Base-by-base conservation (phyloP, 2,888 invertebrate species). In the Volucella inflata region DNA sequence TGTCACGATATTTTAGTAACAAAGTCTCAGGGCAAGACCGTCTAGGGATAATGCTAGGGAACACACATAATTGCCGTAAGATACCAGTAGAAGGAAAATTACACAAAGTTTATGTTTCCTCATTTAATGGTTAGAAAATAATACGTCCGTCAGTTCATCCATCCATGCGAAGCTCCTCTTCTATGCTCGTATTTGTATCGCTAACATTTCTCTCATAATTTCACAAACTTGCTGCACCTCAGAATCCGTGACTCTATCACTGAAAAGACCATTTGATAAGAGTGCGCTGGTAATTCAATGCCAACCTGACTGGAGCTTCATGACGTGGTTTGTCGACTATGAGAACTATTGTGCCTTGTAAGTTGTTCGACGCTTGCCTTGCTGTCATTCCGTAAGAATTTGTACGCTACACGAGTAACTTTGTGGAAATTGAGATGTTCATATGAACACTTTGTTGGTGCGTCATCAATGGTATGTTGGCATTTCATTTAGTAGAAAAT, bases 81-180 rank as follows among this genome's bases (percentile, higher is more conserved):
- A 46, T 46, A 16, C 55, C 30, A n/a, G 46, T 14, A 8, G 70
- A 70, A 46, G n/a, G 50, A 16, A 40, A 48, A 71, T 30, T 16
- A 60, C 30, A 30, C 44, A 44, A 68, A 77, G 76, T 77, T 77
- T 53, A 77, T 60, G 68, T 77, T 77, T 77, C 68, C 68, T 77
- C 77, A 77, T 77, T 77, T 68, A 77, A 77, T 17, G 76, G 68
- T 44, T 60, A 68, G 60, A 76, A 68, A 60, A 60, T 44, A 51
- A 68, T 76, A 67, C 44, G 44, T 30, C 6, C 30, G 30, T 30
- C 30, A 6, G 30, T 60, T 44, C 68, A 77, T 59, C 50, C 76
- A 77, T 62, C 77, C 70, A 53, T 48, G 44, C 70, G 21, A 42
- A 30, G 51, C 40, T 38, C n/a, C 40, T 16, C 36, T n/a, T 16